Percentiles rank a stretch among this genome's conserved stretches.
These are phyloP conservation scores for Scopus umbretta DNA, from an alignment of 2,113 vertebrate species.

Conservation along the genomic window DNA sequence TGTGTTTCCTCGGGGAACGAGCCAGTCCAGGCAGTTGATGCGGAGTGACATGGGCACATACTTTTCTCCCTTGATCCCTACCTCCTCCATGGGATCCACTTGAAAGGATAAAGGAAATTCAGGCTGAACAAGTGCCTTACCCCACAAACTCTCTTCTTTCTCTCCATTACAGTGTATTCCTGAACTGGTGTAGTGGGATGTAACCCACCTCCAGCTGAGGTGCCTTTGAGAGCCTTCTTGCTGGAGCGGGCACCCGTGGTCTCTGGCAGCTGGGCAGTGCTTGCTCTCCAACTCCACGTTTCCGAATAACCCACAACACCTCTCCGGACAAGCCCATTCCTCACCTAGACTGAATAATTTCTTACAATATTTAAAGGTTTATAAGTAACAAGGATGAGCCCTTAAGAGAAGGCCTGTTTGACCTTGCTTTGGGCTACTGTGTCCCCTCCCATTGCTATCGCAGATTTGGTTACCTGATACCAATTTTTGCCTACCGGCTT, in stretches of 20 bases:
- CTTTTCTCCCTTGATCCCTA: background rate
- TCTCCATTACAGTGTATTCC: background rate
- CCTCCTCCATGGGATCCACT: background rate
- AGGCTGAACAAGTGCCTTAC: background rate
- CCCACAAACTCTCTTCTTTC: background rate
- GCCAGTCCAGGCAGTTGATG: background rate
- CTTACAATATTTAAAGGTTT: background rate
- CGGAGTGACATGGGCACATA: background rate
- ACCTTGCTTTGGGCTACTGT: background rate
- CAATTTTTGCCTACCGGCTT: background rate
- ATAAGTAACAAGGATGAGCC: background rate
- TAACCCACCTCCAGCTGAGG: background rate
- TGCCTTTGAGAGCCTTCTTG: background rate
- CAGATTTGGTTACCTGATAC: background rate
- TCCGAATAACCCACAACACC: background rate
- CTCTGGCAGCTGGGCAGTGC: background rate
- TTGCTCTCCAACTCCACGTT: background rate
- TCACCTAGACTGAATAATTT: background rate
- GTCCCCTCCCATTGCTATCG: background rate
- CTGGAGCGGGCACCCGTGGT: background rate
- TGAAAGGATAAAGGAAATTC: background rate
- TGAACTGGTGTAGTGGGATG: background rate
- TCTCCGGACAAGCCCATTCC: background rate
- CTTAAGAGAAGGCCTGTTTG: background rate
- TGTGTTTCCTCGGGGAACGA: rapidly evolving